Base-by-base conservation (phyloP, 2,888 invertebrate species). In the Caenorhabditis panamensis region DNA sequence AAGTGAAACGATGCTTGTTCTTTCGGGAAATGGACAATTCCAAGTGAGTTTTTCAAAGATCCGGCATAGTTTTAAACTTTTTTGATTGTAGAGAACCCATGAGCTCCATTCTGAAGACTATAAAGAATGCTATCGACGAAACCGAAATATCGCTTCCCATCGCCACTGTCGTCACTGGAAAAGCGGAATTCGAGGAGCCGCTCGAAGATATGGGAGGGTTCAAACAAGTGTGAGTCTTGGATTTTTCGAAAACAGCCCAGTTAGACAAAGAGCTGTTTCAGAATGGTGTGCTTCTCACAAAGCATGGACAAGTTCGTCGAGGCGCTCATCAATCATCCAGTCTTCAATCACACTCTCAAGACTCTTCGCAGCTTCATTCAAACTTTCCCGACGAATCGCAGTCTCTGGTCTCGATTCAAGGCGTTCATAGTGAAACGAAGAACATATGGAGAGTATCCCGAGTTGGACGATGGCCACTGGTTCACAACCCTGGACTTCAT, bases 381-480 rank as follows among this genome's bases (percentile, higher is more conserved):
- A 3, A 37, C 51, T 2, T 66, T 73, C 22, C 73, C 73, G 2
- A 11, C 26, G 26, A 58, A 59, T 26, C 58, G 73, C 1, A 20
- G 26, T 9, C n/a, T 41, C 18, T 73, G 73, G 73, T 6, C 18
- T n/a, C 11, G 47, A 20, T 73, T 73, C 51, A 73, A 73, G 47
- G 22, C 41, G 13, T 59, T 41, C 18, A 28, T 73, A 0, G 51
- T 73, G 3, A 49, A 59, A 20, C 58, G 51, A 51, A 36, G 73
- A n/a, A 66, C 66, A 0, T 59, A 73, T 18, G 73, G 73, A 73
- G 73, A 73, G 26, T 73, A 51, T 41, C 73, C 73, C 3, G 58
- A 59, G 56, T 24, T 73, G 1, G 73, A 73, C 18, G 37, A 58
- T 13, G 63, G 49, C 9, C 58, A 64, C 22, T 73, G 73, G 73